Evolutionary conservation across 2,888 invertebrate species (phyloP).

Genomic region (Leptinotarsa haldemani): DNA sequence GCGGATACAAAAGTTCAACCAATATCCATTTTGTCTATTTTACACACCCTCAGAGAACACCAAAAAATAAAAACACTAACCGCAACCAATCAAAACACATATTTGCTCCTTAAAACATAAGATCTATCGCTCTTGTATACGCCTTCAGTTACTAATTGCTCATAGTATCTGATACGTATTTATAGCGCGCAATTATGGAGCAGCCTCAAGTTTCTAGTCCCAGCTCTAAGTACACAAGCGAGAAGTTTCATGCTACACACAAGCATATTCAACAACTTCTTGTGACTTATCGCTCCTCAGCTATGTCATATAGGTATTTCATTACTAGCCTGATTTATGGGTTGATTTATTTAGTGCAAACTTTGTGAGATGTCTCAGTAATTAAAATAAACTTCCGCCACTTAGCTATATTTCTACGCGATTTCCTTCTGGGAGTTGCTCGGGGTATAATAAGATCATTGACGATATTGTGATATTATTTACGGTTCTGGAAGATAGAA

Average conservation of each 20-base stretch:
- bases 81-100: no score
- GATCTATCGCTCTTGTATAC: not conserved
- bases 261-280: constrained; percentile 60
- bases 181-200: constrained; percentile 64
- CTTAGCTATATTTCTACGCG: constrained; percentile 34
- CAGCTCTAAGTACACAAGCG: constrained; percentile 49
- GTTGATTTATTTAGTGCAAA: constrained; percentile 59
- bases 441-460: not conserved
- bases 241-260: constrained; percentile 54
- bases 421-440: not conserved
- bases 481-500: not conserved
- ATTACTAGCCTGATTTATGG: constrained; percentile 65
- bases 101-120: not conserved
- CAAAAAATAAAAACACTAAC: no score
- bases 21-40: no score
- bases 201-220: constrained; percentile 61
- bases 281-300: constrained; percentile 59
- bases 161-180: constrained; percentile 65
- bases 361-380: constrained; percentile 56
- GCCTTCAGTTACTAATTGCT: constrained; percentile 62
- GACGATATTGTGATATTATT: not conserved
- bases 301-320: constrained; percentile 65
- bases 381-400: constrained; percentile 54
- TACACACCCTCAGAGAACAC: no score
- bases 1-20: no score